A percentile compares a stretch with the other conserved stretches of the same genome.
These are phyloP conservation scores for Pentamera pediparva DNA, from an alignment of 53 echinoderm and acorn worm genomes.

Conservation along the genomic window DNA sequence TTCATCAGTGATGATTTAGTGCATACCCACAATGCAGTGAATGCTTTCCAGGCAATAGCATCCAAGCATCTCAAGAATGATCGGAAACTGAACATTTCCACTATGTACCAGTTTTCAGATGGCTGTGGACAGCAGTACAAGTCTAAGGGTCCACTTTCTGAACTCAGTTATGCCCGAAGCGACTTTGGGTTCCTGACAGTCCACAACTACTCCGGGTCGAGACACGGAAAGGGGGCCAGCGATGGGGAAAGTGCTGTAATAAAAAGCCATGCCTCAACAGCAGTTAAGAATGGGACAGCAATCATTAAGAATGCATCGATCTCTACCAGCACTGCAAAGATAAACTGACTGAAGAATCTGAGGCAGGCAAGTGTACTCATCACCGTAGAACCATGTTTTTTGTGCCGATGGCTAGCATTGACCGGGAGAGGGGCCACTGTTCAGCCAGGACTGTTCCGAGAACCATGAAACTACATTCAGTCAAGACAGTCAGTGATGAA, in stretches of 20 bases:
- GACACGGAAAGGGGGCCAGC: slow-evolving; percentile 44
- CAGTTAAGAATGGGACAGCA: slow-evolving; percentile 20
- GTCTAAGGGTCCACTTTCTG: slow-evolving; percentile 9
- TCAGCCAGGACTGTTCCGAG: slow-evolving; percentile 33
- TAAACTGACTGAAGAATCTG: neutral
- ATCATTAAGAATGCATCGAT: slow-evolving; percentile 32
- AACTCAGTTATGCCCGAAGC: slow-evolving; percentile 11
- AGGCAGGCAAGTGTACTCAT: neutral
- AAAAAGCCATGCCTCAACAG: slow-evolving; percentile 28
- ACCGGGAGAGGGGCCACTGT: slow-evolving; percentile 36
- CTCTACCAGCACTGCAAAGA: neutral
- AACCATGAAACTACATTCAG: slow-evolving; percentile 47
- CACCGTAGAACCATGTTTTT: slow-evolving; percentile 33
- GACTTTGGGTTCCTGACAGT: slow-evolving; percentile 27
- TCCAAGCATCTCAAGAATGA: neutral
- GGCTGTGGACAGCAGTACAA: slow-evolving; percentile 32
- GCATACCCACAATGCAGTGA: slow-evolving; percentile 4
- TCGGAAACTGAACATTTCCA: neutral
- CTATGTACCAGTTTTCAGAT: slow-evolving; percentile 41
- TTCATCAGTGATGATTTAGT: slow-evolving; percentile 10
- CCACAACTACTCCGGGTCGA: slow-evolving; percentile 29
- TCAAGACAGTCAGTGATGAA: slow-evolving; percentile 46
- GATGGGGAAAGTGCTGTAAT: slow-evolving; percentile 46
- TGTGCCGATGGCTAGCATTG: slow-evolving; percentile 19
- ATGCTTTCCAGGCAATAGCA: slow-evolving; percentile 1